These are phyloP conservation scores for Burhinus oedicnemus DNA, from an alignment of 2,113 vertebrate species.

Conservation along the genomic window DNA sequence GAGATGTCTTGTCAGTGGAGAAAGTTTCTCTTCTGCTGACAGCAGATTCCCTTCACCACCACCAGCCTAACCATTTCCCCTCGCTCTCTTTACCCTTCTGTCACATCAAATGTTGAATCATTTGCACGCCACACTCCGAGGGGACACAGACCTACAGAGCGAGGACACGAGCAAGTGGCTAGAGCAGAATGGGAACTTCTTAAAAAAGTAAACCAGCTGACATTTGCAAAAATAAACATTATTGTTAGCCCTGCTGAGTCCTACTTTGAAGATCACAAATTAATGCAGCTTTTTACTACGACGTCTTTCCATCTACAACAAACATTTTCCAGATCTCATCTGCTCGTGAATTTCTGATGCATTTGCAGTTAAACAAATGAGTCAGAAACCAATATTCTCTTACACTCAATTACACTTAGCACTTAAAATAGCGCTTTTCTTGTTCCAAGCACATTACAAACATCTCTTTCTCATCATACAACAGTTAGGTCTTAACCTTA, in stretches of 20 bases:
- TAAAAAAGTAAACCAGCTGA: constrained; percentile 39
- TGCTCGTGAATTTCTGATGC: constrained; percentile 33
- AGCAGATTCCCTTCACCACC: neutral
- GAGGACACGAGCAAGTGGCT: neutral
- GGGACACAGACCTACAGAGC: neutral
- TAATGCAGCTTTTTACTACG: constrained; percentile 24
- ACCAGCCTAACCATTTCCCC: neutral
- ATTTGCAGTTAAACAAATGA: constrained; percentile 51
- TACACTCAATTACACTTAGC: constrained; percentile 9
- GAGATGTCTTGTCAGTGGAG: neutral
- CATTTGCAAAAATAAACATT: neutral
- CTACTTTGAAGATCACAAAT: constrained; percentile 28
- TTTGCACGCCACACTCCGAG: neutral
- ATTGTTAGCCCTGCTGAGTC: neutral
- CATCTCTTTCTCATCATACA: neutral
- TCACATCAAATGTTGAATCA: neutral
- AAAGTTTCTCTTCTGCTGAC: neutral
- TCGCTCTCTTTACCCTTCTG: neutral
- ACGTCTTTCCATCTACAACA: neutral
- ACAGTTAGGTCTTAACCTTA: neutral
- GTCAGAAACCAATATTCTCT: constrained; percentile 47
- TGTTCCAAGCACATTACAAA: constrained; percentile 31
- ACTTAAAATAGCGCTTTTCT: constrained; percentile 25
- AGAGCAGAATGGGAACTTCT: constrained; percentile 20
- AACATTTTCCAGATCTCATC: constrained; percentile 37